These are phyloP conservation scores for Channa striata DNA, from an alignment of 2,797 vertebrate genomes.

Conservation along the genomic window DNA sequence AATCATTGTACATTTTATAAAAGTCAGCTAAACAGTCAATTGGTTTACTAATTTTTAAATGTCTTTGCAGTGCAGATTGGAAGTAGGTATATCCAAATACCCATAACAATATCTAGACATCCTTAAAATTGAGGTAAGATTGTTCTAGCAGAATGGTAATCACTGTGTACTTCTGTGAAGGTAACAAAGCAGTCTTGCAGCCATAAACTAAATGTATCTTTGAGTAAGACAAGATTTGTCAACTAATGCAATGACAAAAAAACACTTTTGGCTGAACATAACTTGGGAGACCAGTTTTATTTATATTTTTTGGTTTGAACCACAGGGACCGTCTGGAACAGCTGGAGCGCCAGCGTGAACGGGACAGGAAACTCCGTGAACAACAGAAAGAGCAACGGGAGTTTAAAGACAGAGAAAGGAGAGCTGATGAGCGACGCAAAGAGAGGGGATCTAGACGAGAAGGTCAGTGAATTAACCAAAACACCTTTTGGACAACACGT, in stretches of 20 bases:
- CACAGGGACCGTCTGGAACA: constrained; percentile 96
- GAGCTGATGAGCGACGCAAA: constrained; percentile 93
- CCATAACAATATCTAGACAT: too few relatives aligned
- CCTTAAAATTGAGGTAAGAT: neutral
- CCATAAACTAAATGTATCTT: constrained; percentile 23
- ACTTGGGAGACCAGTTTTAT: constrained; percentile 65
- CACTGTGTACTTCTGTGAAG: neutral
- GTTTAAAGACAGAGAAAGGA: constrained; percentile 92
- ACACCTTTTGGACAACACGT: neutral
- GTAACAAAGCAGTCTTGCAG: neutral
- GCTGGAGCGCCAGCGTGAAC: constrained; percentile 91
- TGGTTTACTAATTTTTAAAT: too few relatives aligned
- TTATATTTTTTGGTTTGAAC: constrained; percentile 55
- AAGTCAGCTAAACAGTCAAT: neutral
- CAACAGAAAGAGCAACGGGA: constrained; percentile 95
- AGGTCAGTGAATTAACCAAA: constrained; percentile 78
- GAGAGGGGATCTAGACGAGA: constrained; percentile 92
- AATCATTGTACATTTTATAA: neutral
- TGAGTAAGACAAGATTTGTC: constrained; percentile 8
- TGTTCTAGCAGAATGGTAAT: neutral
- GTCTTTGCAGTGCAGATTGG: too few relatives aligned
- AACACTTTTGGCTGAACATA: constrained; percentile 71
- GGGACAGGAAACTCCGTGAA: constrained; percentile 93
- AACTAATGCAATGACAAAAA: constrained; percentile 53
- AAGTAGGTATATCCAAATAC: too few relatives aligned